phyloP scores from a whole-genome alignment of 2,888 invertebrate species.

The Caenorhabditis sp. region DNA sequence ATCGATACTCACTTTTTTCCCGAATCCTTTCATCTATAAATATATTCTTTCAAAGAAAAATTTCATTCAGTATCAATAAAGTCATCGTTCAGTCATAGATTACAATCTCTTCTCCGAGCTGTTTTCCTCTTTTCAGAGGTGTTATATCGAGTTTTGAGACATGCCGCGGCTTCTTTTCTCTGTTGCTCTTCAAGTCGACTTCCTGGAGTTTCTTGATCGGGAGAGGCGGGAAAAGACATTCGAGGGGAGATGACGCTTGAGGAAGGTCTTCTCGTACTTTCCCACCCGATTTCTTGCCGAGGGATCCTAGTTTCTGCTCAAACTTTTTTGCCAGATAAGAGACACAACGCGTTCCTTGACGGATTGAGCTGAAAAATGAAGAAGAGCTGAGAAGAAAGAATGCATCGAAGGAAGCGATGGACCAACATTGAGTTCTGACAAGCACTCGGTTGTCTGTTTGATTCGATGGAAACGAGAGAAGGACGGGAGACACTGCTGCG shows the following conservation, averaged over 20 bases:
- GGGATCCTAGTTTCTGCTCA: slow-evolving; percentile 32
- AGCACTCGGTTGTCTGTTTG: not conserved
- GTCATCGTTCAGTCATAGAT: slow-evolving; percentile 1
- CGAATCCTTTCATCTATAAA: not conserved
- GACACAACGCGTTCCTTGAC: slow-evolving; percentile 43
- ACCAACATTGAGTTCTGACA: slow-evolving; percentile 9
- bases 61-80: slow-evolving; percentile 10
- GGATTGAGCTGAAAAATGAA: slow-evolving; percentile 49
- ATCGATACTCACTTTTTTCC: slow-evolving; percentile 37
- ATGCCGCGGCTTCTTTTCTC: not conserved
- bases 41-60: not conserved
- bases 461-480: slow-evolving; percentile 13
- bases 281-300: not conserved
- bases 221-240: slow-evolving; percentile 46
- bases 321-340: slow-evolving; percentile 52
- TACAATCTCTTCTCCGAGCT: not conserved
- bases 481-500: slow-evolving; percentile 15
- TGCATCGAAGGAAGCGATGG: not conserved
- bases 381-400: slow-evolving; percentile 33
- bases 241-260: slow-evolving; percentile 39
- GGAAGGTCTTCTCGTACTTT: no score
- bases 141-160: slow-evolving; percentile 18
- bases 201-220: slow-evolving; percentile 22
- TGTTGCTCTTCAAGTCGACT: slow-evolving; percentile 11
- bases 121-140: not conserved